Percentiles rank a stretch among this genome's conserved stretches.
Conservation (phyloP, 2,888 invertebrate genomes). For the Lottia gigantea region DNA sequence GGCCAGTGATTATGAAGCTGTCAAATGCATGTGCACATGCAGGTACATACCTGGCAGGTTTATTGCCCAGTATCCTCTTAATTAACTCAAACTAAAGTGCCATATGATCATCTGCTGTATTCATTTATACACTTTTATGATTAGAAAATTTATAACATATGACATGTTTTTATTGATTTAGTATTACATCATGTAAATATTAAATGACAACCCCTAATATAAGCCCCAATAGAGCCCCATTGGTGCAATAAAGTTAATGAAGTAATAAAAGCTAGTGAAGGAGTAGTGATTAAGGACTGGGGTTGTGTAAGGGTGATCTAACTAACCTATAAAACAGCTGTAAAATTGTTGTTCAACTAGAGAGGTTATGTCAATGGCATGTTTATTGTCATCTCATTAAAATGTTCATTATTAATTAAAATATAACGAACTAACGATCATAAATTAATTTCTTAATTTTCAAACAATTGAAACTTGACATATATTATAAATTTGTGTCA, state of each 20-base stretch:
- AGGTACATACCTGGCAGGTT: too few relatives aligned
- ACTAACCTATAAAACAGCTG: neutral
- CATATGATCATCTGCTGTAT: too few relatives aligned
- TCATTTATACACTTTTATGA: too few relatives aligned
- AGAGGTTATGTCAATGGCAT: neutral
- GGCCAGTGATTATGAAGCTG: too few relatives aligned
- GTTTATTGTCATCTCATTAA: neutral
- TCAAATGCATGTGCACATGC: too few relatives aligned
- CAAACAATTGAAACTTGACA: too few relatives aligned
- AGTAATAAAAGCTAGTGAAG: neutral
- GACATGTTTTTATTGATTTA: neutral
- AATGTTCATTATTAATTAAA: constrained; percentile 1
- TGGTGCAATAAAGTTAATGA: neutral
- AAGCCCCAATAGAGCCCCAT: neutral
- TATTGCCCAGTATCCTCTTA: too few relatives aligned
- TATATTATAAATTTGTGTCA: too few relatives aligned
- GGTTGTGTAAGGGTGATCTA: neutral
- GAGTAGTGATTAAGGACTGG: neutral
- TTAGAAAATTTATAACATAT: neutral
- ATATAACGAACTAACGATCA: too few relatives aligned
- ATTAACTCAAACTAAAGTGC: too few relatives aligned
- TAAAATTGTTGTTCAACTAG: neutral
- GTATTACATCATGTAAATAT: neutral
- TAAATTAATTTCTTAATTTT: too few relatives aligned
- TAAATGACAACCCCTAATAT: neutral